These are phyloP conservation scores for Proterorhinus semilunaris DNA, from an alignment of 2,113 vertebrate genomes.

Conservation along the genomic window DNA sequence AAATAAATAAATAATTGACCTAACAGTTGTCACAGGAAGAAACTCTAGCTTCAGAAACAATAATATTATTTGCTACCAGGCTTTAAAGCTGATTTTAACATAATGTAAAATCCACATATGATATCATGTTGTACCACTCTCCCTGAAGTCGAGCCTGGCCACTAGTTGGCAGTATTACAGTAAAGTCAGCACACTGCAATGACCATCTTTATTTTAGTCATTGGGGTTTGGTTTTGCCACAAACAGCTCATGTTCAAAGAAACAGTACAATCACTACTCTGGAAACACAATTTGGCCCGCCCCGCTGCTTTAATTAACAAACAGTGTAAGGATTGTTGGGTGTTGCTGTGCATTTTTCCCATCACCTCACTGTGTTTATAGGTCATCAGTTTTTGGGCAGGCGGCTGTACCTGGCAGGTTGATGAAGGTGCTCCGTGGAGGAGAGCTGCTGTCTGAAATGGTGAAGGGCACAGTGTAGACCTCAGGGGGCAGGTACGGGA, in stretches of 20 bases:
- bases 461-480: slow-evolving; percentile 78
- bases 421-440: slow-evolving; percentile 76
- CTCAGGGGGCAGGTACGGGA: slow-evolving; percentile 78
- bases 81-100: no score
- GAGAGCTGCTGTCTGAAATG: slow-evolving; percentile 77
- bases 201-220: neutral
- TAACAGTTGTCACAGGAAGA: no score
- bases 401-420: slow-evolving; percentile 75
- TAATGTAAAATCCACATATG: no score
- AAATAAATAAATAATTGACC: neutral
- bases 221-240: neutral
- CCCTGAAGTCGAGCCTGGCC: no score
- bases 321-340: slow-evolving; percentile 36
- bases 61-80: no score
- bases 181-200: neutral
- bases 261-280: slow-evolving; percentile 29
- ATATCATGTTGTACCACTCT: no score
- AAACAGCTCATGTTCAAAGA: slow-evolving; percentile 20
- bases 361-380: slow-evolving; percentile 5
- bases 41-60: no score
- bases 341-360: slow-evolving; percentile 29
- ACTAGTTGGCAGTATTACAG: no score
- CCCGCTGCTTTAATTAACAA: slow-evolving; percentile 38
- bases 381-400: slow-evolving; percentile 14
- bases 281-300: slow-evolving; percentile 50